These are phyloP conservation scores for Sebastolobus altivelis DNA, from an alignment of 2,797 vertebrate genomes.

Conservation along the genomic window DNA sequence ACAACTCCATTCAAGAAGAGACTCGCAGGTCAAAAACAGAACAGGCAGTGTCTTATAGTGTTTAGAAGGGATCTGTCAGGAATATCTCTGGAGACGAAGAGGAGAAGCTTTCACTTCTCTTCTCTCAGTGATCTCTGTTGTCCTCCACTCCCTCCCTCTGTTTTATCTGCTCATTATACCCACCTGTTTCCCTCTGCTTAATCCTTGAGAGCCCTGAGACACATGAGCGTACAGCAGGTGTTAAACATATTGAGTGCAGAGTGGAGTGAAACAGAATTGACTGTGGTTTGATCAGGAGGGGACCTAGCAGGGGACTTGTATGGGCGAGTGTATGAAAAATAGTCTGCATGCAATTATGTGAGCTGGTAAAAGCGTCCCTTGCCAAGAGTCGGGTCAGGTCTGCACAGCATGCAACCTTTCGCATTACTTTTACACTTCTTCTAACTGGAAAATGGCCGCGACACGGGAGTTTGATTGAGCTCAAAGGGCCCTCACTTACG, in stretches of 20 bases:
- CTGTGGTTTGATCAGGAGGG: not conserved
- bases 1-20: not conserved
- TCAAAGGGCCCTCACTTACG: not conserved
- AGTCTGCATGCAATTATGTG: slow-evolving; percentile 9
- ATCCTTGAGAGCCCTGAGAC: slow-evolving; percentile 5
- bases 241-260: not conserved
- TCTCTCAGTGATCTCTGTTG: not conserved
- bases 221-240: not conserved
- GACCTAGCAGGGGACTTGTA: not conserved
- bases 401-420: slow-evolving; percentile 5
- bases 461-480: not conserved
- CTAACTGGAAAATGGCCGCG: slow-evolving; percentile 20
- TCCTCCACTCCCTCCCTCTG: not conserved
- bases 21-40: not conserved
- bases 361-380: slow-evolving; percentile 5
- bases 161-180: slow-evolving; percentile 10
- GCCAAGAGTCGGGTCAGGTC: not conserved
- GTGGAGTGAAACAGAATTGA: not conserved
- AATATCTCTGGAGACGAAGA: not conserved
- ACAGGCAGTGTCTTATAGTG: not conserved
- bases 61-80: not conserved
- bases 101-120: not conserved
- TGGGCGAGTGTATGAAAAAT: not conserved
- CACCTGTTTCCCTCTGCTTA: not conserved
- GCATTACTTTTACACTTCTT: slow-evolving; percentile 12